Evolutionary conservation across 1,140 invertebrate species (phyloP).

Genomic region (Dryas iulia): DNA sequence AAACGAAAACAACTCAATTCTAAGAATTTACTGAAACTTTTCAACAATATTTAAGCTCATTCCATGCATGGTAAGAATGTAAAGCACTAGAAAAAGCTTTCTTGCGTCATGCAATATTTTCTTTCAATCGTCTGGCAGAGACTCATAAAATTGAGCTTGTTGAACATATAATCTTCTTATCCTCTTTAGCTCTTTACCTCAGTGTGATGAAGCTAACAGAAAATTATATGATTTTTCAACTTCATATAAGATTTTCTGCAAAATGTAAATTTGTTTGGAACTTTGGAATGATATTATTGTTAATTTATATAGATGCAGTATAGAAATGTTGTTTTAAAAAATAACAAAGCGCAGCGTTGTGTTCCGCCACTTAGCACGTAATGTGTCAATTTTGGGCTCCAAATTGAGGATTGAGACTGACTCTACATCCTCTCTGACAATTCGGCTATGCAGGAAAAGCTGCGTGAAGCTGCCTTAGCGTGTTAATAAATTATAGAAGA

Average conservation of each 20-base stretch:
- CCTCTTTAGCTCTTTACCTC: conserved; percentile 4
- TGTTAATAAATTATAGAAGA: too few species aligned
- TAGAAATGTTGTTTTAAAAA: too few species aligned
- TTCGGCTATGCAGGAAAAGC: too few species aligned
- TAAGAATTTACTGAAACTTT: neutral
- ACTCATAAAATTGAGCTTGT: conserved; percentile 5
- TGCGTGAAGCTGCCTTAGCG: too few species aligned
- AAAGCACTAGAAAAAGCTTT: neutral
- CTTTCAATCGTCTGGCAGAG: conserved; percentile 5
- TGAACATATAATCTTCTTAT: conserved; percentile 10
- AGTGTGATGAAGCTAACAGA: neutral
- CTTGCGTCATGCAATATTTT: conserved; percentile 6
- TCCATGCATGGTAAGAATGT: neutral
- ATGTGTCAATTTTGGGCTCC: too few species aligned
- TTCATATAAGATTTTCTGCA: neutral
- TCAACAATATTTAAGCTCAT: neutral
- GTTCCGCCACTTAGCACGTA: too few species aligned
- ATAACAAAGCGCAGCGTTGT: too few species aligned
- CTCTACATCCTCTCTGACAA: too few species aligned
- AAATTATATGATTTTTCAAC: neutral
- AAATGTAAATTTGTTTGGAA: neutral
- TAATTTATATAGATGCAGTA: too few species aligned
- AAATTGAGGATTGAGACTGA: too few species aligned
- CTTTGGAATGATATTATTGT: too few species aligned
- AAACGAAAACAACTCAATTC: neutral